Evolutionary conservation across 2,113 vertebrate genomes (phyloP).

Genomic region (Aptenodytes forsteri): DNA sequence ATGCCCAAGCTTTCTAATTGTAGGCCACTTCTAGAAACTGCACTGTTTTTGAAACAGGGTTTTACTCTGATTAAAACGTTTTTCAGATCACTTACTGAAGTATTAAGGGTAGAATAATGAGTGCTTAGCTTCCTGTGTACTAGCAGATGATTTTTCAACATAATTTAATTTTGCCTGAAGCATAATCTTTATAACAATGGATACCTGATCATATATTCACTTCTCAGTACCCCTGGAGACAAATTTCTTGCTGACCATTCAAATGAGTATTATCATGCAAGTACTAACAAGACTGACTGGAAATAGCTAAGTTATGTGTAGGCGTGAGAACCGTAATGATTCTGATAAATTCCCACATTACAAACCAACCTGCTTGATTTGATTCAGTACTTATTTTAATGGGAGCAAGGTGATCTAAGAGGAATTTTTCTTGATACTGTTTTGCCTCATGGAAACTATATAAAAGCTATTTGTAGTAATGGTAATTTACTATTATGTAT

Average conservation of each 20-base stretch:
- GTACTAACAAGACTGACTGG: slow-evolving; percentile 27
- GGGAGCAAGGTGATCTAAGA: not conserved
- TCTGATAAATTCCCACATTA: slow-evolving; percentile 56
- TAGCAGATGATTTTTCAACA: slow-evolving; percentile 27
- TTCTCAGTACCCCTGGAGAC: slow-evolving; percentile 14
- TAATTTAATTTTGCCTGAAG: slow-evolving; percentile 29
- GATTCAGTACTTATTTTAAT: not conserved
- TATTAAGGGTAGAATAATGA: not conserved
- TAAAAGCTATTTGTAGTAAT: not conserved
- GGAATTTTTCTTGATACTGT: not conserved
- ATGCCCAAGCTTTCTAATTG: not conserved
- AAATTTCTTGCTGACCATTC: slow-evolving; percentile 29
- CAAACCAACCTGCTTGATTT: not conserved
- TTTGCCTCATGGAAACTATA: not conserved
- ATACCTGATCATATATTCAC: not conserved
- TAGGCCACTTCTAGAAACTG: slow-evolving; percentile 1
- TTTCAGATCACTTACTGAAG: not conserved
- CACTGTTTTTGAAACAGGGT: not conserved
- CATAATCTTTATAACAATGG: slow-evolving; percentile 7
- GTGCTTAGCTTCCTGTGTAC: not conserved
- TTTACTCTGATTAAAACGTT: slow-evolving; percentile 27
- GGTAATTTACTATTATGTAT: not conserved
- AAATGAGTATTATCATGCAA: slow-evolving; percentile 3
- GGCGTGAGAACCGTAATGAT: slow-evolving; percentile 32
- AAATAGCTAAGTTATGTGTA: not conserved